These are phyloP conservation scores for Enteromius thamalakanensis DNA, from an alignment of 2,797 vertebrate species.

Conservation along the genomic window DNA sequence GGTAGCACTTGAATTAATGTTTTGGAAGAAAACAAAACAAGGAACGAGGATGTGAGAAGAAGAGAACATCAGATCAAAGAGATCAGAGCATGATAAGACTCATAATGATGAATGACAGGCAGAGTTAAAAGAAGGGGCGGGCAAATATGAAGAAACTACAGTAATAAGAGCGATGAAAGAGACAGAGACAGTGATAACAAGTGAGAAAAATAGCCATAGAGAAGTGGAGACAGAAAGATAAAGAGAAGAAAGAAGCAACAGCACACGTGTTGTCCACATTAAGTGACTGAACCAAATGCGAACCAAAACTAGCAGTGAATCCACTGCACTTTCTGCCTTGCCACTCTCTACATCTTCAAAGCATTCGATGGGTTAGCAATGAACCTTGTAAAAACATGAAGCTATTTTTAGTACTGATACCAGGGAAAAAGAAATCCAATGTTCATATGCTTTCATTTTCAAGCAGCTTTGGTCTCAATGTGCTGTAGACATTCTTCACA, in stretches of 20 bases:
- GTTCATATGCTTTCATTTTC: conserved; percentile 76
- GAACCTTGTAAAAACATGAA: conserved; percentile 78
- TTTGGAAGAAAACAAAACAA: not conserved
- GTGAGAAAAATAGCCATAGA: not conserved
- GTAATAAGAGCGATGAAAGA: not conserved
- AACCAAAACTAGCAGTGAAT: conserved; percentile 78
- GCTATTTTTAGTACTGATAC: conserved; percentile 70
- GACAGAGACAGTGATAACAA: not conserved
- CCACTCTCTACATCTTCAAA: conserved; percentile 75
- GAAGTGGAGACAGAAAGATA: not conserved
- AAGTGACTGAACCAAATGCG: conserved; percentile 69
- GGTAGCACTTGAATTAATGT: not conserved
- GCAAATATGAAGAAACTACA: not conserved
- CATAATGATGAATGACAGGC: not conserved
- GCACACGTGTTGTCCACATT: conserved; percentile 80
- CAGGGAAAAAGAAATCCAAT: conserved; percentile 62
- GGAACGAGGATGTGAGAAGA: not conserved
- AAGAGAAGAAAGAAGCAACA: not conserved
- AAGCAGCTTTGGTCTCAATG: conserved; percentile 73
- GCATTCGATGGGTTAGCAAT: conserved; percentile 62
- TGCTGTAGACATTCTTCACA: conserved; percentile 76
- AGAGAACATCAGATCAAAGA: conserved; percentile 9
- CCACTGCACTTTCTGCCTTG: conserved; percentile 71
- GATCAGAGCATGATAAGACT: not conserved
- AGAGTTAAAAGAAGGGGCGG: not conserved